Base-by-base conservation (phyloP, 2,797 vertebrate species). In the Notamacropus eugenii region DNA sequence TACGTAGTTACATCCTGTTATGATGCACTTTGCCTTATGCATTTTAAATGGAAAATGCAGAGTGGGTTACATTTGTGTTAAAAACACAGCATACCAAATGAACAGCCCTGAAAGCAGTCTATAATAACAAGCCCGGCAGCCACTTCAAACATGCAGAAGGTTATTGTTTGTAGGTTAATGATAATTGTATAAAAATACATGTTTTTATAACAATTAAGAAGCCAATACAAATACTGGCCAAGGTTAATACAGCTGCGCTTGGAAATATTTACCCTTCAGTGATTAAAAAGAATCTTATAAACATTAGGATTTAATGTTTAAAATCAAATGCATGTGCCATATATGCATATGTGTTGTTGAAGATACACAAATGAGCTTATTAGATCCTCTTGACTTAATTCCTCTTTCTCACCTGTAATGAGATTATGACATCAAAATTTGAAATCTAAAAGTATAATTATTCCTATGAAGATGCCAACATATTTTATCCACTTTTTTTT, bases 11-110 rank as follows among this genome's bases (percentile, higher is more conserved):
- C 98, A 98, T 99, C 99, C 98, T 99, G 99, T 99, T 99, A 99
- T 99, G 98, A 99, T 99, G 99, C 99, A 99, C 99, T 99, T 99
- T 99, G 99, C 99, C 98, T 99, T 99, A 98, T 98, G 98, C 99
- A 99, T 99, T 99, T 99, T 98, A 99, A 99, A 99, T 98, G 98
- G 98, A 97, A 98, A 99, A 98, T 98, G 98, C 98, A 98, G 99
- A 99, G 98, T 98, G 98, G 98, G 98, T 98, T 98, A 98, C 98
- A 98, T 98, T 97, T 98, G 98, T 98, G 98, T 98, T 98, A 98
- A 98, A 98, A 98, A 98, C 98, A 98, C 97, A 98, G 98, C 96
- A 98, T 98, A 98, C 98, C 97, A 98, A 99, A 98, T 98, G 98
- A 98, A 98, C 98, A 94, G 95, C 96, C 92, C 94, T 97, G 97